These are phyloP conservation scores for Sebastiscus albofasciatus DNA, from an alignment of 2,797 vertebrate genomes.

Conservation along the genomic window DNA sequence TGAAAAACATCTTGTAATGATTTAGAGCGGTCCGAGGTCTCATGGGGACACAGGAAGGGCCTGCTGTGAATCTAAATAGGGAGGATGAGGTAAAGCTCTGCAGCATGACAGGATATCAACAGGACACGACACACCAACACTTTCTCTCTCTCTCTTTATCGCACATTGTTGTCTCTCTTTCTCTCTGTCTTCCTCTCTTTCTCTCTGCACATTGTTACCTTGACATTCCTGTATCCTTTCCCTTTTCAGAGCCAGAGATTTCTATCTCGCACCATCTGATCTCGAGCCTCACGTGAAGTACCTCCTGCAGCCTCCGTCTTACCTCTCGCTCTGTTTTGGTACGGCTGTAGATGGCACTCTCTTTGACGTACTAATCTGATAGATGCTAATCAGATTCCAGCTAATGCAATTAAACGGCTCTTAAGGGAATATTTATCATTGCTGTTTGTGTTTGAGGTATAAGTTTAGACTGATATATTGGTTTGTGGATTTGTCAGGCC, in stretches of 20 bases:
- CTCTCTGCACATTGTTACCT: constrained; percentile 45
- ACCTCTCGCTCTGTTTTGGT: constrained; percentile 10
- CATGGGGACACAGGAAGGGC: constrained; percentile 52
- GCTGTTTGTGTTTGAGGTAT: constrained; percentile 46
- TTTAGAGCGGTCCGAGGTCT: constrained; percentile 48
- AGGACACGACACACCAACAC: constrained; percentile 43
- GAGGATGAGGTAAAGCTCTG: constrained; percentile 53
- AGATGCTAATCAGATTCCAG: constrained; percentile 61
- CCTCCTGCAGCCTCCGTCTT: background rate
- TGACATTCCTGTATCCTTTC: constrained; percentile 49
- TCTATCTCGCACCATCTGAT: constrained; percentile 22
- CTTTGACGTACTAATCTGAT: constrained; percentile 62
- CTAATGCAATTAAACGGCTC: constrained; percentile 68
- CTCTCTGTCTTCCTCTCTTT: constrained; percentile 35
- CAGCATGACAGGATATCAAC: constrained; percentile 62
- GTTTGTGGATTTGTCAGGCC: constrained; percentile 52
- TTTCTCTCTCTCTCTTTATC: constrained; percentile 46
- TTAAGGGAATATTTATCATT: constrained; percentile 55
- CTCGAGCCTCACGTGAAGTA: constrained; percentile 13
- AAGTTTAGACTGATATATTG: constrained; percentile 16
- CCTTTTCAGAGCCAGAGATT: constrained; percentile 32
- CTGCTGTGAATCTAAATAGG: constrained; percentile 64
- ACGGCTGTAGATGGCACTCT: constrained; percentile 9
- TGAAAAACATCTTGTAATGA: constrained; percentile 47
- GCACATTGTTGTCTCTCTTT: constrained; percentile 38